phyloP scores from a whole-genome alignment of 64 coral and sea anemone genomes.

The Catalaphyllia jardinei region DNA sequence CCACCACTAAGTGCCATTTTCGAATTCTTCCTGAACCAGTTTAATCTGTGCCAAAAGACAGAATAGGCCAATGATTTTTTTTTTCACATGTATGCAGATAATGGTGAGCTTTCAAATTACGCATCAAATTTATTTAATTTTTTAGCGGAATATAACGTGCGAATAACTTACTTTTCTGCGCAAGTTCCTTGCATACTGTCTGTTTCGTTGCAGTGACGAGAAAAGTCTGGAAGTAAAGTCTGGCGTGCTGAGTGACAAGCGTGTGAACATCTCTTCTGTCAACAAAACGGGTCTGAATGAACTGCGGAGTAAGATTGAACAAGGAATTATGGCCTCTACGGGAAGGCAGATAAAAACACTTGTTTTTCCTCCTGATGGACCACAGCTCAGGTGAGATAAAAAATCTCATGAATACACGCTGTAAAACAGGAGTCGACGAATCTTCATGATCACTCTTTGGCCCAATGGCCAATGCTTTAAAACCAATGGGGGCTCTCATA shows the following conservation, averaged over 20 bases:
- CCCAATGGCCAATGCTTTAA: too few relatives aligned
- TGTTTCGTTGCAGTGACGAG: background rate
- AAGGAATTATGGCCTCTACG: conserved; percentile 75
- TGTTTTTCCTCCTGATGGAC: conserved; percentile 87
- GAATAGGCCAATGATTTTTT: too few relatives aligned
- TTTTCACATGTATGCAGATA: too few relatives aligned
- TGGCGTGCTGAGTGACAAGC: background rate
- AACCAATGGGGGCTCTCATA: too few relatives aligned
- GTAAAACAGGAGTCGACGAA: too few relatives aligned
- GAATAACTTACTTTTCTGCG: background rate
- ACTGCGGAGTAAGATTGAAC: conserved; percentile 69
- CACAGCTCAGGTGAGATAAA: conserved; percentile 76
- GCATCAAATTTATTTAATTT: background rate
- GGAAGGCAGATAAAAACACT: conserved; percentile 78
- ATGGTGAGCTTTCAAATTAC: background rate
- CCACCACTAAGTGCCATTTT: too few relatives aligned
- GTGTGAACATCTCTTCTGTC: conserved; percentile 54
- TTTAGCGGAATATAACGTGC: too few relatives aligned
- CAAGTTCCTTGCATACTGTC: background rate
- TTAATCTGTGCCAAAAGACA: too few relatives aligned
- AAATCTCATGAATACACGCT: too few relatives aligned
- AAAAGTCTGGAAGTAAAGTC: background rate
- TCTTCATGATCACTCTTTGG: too few relatives aligned
- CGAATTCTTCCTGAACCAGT: too few relatives aligned
- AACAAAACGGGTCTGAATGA: conserved; percentile 77